Conservation (phyloP, 2,888 invertebrate genomes). For the Leptinotarsa tumamoca region DNA sequence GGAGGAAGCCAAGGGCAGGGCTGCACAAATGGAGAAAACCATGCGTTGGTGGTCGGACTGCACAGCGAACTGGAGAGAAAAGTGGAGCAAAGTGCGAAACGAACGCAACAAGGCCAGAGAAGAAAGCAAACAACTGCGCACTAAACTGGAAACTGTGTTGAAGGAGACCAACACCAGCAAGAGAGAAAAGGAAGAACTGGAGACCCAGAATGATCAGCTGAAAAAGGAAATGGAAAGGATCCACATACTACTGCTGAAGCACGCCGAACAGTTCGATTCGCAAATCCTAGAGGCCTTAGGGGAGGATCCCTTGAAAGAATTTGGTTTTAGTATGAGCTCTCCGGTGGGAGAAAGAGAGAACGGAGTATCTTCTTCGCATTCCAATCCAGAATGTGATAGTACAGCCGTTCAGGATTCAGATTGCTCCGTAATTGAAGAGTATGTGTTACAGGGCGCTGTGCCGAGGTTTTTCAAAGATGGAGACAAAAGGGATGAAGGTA, state of each 20-base stretch:
- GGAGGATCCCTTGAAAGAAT: conserved; percentile 66
- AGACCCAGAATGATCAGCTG: conserved; percentile 80
- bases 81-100: conserved; percentile 94
- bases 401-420: conserved; percentile 59
- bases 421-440: conserved; percentile 69
- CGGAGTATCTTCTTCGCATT: conserved; percentile 57
- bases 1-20: conserved; percentile 93
- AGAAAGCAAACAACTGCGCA: conserved; percentile 85
- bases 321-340: conserved; percentile 61
- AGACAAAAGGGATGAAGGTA: conserved; percentile 43
- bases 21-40: conserved; percentile 99
- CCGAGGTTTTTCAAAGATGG: conserved; percentile 69
- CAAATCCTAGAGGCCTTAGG: conserved; percentile 68
- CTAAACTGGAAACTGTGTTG: conserved; percentile 81
- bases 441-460: conserved; percentile 74
- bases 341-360: conserved; percentile 59
- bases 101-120: conserved; percentile 94
- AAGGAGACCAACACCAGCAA: conserved; percentile 82
- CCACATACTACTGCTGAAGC: conserved; percentile 75
- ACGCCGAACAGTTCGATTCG: conserved; percentile 77
- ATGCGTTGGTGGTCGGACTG: conserved; percentile 99
- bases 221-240: conserved; percentile 87
- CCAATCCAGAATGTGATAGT: conserved; percentile 63
- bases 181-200: conserved; percentile 83
- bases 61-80: conserved; percentile 95